Evolutionary conservation across 2,888 invertebrate genomes (phyloP).

Genomic region (Eurois occulta): DNA sequence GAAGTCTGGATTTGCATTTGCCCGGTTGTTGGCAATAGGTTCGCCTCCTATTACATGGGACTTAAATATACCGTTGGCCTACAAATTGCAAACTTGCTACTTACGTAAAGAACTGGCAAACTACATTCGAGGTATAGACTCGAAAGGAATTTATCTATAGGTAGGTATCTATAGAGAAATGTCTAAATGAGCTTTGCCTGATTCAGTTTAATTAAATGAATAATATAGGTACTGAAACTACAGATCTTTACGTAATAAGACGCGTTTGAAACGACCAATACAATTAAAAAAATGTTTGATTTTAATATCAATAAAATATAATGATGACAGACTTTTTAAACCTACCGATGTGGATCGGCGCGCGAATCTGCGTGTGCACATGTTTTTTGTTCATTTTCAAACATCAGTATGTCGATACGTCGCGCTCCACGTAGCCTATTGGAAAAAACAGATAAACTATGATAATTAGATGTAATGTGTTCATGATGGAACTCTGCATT

Average conservation of each 20-base stretch:
- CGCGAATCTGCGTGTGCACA: slow-evolving; percentile 80
- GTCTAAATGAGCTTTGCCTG: background rate
- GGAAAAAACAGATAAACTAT: slow-evolving; percentile 89
- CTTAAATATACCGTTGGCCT: background rate
- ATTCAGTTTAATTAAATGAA: background rate
- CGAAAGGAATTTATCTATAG: no score
- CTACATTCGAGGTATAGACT: background rate
- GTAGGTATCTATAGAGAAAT: no score
- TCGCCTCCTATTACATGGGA: background rate
- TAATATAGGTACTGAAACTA: background rate
- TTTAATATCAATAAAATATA: slow-evolving; percentile 46
- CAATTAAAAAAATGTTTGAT: background rate
- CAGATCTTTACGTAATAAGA: background rate
- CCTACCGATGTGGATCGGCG: slow-evolving; percentile 81
- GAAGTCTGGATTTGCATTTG: background rate
- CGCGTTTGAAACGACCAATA: background rate
- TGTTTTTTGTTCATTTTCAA: slow-evolving; percentile 83
- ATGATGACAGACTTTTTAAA: slow-evolving; percentile 86
- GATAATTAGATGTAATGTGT: slow-evolving; percentile 87
- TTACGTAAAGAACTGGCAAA: background rate
- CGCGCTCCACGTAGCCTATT: slow-evolving; percentile 87
- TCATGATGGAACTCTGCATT: slow-evolving; percentile 80
- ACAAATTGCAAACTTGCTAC: background rate
- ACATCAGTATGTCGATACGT: slow-evolving; percentile 84
- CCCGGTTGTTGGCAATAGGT: background rate